Evolutionary conservation across 2,888 invertebrate genomes (phyloP).

Genomic region (Deroplatys truncata): DNA sequence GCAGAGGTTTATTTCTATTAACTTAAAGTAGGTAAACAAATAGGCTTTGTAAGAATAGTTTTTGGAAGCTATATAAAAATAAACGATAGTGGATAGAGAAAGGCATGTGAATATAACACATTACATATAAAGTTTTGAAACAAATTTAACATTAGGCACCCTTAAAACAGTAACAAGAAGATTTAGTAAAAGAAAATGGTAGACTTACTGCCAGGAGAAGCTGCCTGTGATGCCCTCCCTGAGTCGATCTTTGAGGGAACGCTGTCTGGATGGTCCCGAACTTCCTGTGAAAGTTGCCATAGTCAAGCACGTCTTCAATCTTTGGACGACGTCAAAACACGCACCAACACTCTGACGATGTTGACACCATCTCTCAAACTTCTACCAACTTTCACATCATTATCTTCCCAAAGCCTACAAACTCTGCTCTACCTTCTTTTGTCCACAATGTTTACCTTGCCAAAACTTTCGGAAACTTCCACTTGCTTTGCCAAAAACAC

Average conservation of each 20-base stretch:
- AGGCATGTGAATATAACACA: too few relatives aligned
- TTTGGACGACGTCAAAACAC: not conserved
- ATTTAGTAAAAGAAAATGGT: too few relatives aligned
- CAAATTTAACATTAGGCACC: too few relatives aligned
- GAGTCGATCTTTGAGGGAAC: constrained; percentile 72
- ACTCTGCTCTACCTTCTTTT: not conserved
- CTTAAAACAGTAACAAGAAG: too few relatives aligned
- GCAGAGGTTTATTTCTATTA: too few relatives aligned
- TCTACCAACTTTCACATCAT: not conserved
- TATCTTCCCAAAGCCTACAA: not conserved
- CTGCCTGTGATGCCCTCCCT: constrained; percentile 75
- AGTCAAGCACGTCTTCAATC: not conserved
- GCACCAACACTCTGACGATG: not conserved
- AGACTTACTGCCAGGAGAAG: constrained; percentile 78
- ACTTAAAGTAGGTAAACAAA: too few relatives aligned
- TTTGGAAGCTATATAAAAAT: too few relatives aligned
- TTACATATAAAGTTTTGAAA: too few relatives aligned
- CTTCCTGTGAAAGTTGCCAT: constrained; percentile 42
- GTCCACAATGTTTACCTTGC: not conserved
- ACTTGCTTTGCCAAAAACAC: not conserved
- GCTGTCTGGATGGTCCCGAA: constrained; percentile 62
- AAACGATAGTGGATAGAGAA: too few relatives aligned
- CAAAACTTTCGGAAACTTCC: not conserved
- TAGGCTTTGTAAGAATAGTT: too few relatives aligned
- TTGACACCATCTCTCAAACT: not conserved